Conservation (phyloP, 2,113 vertebrate species). For the zebrafish (Danio rerio) region DNA sequence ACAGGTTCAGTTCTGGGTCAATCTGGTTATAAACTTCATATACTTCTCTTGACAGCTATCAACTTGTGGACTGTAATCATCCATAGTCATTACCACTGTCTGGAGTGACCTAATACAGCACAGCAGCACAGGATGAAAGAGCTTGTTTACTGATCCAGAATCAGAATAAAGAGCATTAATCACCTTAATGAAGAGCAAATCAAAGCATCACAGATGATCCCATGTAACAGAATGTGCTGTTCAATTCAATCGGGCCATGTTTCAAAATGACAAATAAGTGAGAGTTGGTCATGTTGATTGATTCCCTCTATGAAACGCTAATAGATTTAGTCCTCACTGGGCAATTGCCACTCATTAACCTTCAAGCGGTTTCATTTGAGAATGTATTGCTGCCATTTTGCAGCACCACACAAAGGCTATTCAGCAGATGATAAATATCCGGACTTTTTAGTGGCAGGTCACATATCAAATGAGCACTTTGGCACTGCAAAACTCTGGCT, state of each 20-base stretch:
- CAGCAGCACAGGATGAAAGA: neutral
- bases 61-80: conserved; percentile 2
- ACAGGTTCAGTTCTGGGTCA: neutral
- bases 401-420: conserved; percentile 77
- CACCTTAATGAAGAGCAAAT: conserved; percentile 78
- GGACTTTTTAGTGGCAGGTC: conserved; percentile 77
- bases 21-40: neutral
- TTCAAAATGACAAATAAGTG: conserved; percentile 79
- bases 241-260: conserved; percentile 77
- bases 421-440: conserved; percentile 79
- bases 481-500: neutral
- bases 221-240: conserved; percentile 75
- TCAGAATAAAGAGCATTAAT: conserved; percentile 59
- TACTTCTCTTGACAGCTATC: neutral
- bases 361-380: conserved; percentile 75
- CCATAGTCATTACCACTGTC: conserved; percentile 20
- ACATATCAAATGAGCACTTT: conserved; percentile 62
- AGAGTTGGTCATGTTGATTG: conserved; percentile 76
- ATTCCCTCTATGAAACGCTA: conserved; percentile 78
- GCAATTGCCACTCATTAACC: conserved; percentile 81
- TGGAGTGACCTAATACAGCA: conserved; percentile 24
- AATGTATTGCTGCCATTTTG: conserved; percentile 79
- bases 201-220: conserved; percentile 78
- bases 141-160: conserved; percentile 40
- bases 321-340: conserved; percentile 79